A percentile compares a stretch with the other conserved stretches of the same genome.
Evolutionary conservation across 1,140 invertebrate genomes (phyloP).

Genomic region (Heliothis subflexa): DNA sequence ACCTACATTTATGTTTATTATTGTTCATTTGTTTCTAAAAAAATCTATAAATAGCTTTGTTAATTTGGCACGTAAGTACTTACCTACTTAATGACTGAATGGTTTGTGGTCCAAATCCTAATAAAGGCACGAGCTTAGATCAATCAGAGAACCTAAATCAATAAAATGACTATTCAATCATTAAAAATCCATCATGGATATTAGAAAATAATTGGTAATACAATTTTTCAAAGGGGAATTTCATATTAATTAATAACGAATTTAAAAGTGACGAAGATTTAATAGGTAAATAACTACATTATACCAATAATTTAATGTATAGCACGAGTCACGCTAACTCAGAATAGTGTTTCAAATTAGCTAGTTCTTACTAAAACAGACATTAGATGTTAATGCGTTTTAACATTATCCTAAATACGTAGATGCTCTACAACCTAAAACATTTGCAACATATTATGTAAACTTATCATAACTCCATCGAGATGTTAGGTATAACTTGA

Average conservation of each 20-base stretch:
- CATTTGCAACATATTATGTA: not conserved
- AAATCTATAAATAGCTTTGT: slow-evolving; percentile 4
- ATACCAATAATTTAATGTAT: not conserved
- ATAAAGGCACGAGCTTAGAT: not conserved
- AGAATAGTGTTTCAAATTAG: not conserved
- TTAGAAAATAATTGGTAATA: not conserved
- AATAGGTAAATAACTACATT: too few relatives aligned
- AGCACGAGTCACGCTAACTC: slow-evolving; percentile 1
- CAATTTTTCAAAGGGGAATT: not conserved
- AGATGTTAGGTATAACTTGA: too few relatives aligned
- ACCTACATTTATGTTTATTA: not conserved
- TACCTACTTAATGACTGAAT: not conserved
- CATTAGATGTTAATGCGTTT: not conserved
- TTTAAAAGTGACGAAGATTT: not conserved
- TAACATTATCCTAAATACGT: not conserved
- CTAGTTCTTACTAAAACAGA: not conserved
- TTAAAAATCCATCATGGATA: not conserved
- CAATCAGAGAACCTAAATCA: slow-evolving; percentile 5
- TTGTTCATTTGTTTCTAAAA: too few relatives aligned
- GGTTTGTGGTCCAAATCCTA: not conserved
- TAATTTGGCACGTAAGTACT: not conserved
- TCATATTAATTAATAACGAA: not conserved
- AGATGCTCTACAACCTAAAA: not conserved
- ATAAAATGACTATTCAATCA: not conserved
- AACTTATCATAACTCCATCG: too few relatives aligned